Evolutionary conservation across 2,888 invertebrate genomes (phyloP).

Genomic region (Eilema sororculum): DNA sequence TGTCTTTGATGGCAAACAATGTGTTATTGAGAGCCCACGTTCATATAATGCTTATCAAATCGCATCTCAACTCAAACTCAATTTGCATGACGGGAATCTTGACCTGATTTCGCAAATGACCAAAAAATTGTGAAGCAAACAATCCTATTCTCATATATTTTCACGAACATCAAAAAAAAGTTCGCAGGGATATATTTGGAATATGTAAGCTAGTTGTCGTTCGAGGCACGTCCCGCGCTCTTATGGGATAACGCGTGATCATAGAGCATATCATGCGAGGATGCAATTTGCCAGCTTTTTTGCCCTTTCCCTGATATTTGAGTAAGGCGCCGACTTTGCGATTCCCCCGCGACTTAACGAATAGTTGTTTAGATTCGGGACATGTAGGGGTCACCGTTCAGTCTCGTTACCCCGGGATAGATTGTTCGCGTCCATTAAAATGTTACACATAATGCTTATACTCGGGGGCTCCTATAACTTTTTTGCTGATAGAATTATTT

Average conservation of each 20-base stretch:
- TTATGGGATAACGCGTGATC: constrained; percentile 57
- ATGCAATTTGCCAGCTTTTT: constrained; percentile 56
- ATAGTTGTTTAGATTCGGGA: constrained; percentile 50
- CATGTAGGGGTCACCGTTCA: constrained; percentile 43
- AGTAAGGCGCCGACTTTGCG: constrained; percentile 43
- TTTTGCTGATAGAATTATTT: constrained; percentile 31
- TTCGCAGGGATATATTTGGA: constrained; percentile 37
- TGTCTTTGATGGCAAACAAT: constrained; percentile 16
- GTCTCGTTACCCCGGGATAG: constrained; percentile 41
- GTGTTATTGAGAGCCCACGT: constrained; percentile 25
- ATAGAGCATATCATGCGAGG: constrained; percentile 52
- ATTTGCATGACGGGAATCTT: constrained; percentile 32
- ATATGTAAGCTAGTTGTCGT: constrained; percentile 41
- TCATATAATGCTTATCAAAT: constrained; percentile 26
- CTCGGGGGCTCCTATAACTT: constrained; percentile 24
- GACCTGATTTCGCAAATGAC: constrained; percentile 45
- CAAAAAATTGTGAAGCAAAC: constrained; percentile 45
- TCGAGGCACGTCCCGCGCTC: constrained; percentile 46
- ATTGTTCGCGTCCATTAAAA: constrained; percentile 55
- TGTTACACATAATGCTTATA: constrained; percentile 33
- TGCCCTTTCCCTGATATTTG: constrained; percentile 44
- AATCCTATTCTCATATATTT: constrained; percentile 33
- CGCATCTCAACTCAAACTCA: constrained; percentile 20
- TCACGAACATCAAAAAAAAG: constrained; percentile 45
- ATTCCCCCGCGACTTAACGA: constrained; percentile 51